Percentiles rank a stretch among this genome's conserved stretches.
phyloP scores from a whole-genome alignment of 2,888 invertebrate genomes.

The Synanthedon andrenaeformis region DNA sequence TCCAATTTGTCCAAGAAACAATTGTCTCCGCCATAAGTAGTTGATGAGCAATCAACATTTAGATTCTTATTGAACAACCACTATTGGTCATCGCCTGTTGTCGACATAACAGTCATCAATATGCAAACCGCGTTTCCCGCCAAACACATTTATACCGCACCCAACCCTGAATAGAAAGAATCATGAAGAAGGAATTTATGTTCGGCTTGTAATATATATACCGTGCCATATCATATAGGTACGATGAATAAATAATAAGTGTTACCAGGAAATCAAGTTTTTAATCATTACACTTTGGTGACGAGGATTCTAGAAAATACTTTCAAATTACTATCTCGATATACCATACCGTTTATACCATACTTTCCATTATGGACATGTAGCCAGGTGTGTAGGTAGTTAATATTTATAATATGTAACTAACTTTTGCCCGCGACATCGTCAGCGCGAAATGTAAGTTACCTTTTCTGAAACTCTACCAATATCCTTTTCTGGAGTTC shows the following conservation, averaged over 20 bases:
- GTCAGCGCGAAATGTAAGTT: no score
- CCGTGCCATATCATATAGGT: constrained; percentile 29
- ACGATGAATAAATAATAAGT: constrained; percentile 48
- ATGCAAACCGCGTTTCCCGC: constrained; percentile 49
- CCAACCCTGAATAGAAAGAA: constrained; percentile 61
- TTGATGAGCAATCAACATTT: constrained; percentile 34
- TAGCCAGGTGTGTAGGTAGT: no score
- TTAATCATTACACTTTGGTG: no score
- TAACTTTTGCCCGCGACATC: no score
- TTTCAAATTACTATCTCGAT: no score
- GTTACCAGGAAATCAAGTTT: constrained; percentile 21
- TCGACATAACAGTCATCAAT: constrained; percentile 37
- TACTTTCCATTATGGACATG: no score
- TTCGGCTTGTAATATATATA: constrained; percentile 30
- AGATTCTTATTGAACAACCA: constrained; percentile 9
- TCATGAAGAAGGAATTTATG: constrained; percentile 62
- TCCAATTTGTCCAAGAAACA: constrained; percentile 45
- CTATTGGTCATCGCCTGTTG: constrained; percentile 37
- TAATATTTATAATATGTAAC: no score
- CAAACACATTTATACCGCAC: constrained; percentile 60
- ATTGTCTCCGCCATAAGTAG: constrained; percentile 30
- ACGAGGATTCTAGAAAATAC: no score
- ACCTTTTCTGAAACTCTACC: no score
- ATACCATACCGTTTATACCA: no score
- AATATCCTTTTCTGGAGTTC: no score